Evolutionary conservation across 2,888 invertebrate genomes (phyloP).

Genomic region (Microplitis deprimator): DNA sequence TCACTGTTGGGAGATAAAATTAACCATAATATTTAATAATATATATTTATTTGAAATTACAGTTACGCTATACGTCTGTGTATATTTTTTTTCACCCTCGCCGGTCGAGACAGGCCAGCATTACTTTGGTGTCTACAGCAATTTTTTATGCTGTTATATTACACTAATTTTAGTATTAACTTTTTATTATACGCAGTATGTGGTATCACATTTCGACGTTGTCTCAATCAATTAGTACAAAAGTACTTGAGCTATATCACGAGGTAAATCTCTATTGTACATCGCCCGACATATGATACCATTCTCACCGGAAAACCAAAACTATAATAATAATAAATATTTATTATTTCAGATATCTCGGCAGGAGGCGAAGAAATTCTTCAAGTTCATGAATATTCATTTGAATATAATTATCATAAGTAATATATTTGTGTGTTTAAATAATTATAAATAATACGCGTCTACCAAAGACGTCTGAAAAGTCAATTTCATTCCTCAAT

Average conservation of each 20-base stretch:
- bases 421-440: background rate
- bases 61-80: slow-evolving; percentile 75
- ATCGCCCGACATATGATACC: background rate
- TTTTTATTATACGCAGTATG: slow-evolving; percentile 78
- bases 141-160: slow-evolving; percentile 77
- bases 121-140: slow-evolving; percentile 75
- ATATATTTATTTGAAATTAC: slow-evolving; percentile 57
- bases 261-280: slow-evolving; percentile 53
- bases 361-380: slow-evolving; percentile 45
- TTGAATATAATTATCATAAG: background rate
- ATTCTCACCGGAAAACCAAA: background rate
- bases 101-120: slow-evolving; percentile 69
- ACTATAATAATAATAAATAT: background rate
- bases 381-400: slow-evolving; percentile 41
- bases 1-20: background rate
- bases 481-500: too few relatives aligned
- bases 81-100: slow-evolving; percentile 73
- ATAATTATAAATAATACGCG: background rate
- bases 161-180: slow-evolving; percentile 79
- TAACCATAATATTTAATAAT: background rate
- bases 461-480: too few relatives aligned
- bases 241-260: slow-evolving; percentile 70
- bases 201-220: slow-evolving; percentile 75
- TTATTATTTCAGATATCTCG: slow-evolving; percentile 43
- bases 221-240: slow-evolving; percentile 73